These are phyloP conservation scores for Drosophila phalerata DNA, from an alignment of 2,888 invertebrate species.

Conservation along the genomic window DNA sequence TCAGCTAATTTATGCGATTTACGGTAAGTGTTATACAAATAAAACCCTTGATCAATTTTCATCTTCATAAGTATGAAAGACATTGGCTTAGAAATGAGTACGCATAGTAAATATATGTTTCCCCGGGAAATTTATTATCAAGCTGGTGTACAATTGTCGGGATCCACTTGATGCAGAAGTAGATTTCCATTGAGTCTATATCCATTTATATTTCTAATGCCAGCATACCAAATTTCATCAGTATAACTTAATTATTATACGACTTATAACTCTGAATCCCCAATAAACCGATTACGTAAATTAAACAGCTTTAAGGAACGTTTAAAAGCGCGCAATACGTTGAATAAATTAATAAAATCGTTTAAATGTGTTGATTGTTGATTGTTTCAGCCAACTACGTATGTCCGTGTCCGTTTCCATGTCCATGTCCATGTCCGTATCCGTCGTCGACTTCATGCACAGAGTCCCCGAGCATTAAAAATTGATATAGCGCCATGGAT, in stretches of 20 bases:
- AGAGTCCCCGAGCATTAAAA: slow-evolving; percentile 54
- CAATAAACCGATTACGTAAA: slow-evolving; percentile 17
- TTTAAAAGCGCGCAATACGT: slow-evolving; percentile 43
- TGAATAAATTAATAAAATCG: slow-evolving; percentile 75
- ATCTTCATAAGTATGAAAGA: slow-evolving; percentile 36
- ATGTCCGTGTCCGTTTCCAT: slow-evolving; percentile 6
- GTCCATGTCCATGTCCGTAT: slow-evolving; percentile 25
- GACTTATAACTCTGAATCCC: background rate
- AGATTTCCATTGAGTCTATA: background rate
- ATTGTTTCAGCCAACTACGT: slow-evolving; percentile 60
- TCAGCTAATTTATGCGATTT: slow-evolving; percentile 66
- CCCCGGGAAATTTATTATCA: background rate
- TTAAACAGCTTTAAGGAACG: slow-evolving; percentile 46
- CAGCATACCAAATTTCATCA: background rate
- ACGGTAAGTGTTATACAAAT: slow-evolving; percentile 25
- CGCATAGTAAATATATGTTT: background rate
- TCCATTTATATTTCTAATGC: background rate
- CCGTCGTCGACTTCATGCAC: slow-evolving; percentile 30
- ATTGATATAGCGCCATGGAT: slow-evolving; percentile 59
- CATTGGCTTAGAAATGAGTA: too few species aligned
- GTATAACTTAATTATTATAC: background rate
- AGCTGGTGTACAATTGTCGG: background rate
- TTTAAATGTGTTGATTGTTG: slow-evolving; percentile 76
- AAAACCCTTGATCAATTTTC: slow-evolving; percentile 48
- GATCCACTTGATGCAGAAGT: background rate